Percentiles rank a stretch among this genome's conserved stretches.
Evolutionary conservation across 2,888 invertebrate genomes (phyloP).

Genomic region (Zele albiditarsus): DNA sequence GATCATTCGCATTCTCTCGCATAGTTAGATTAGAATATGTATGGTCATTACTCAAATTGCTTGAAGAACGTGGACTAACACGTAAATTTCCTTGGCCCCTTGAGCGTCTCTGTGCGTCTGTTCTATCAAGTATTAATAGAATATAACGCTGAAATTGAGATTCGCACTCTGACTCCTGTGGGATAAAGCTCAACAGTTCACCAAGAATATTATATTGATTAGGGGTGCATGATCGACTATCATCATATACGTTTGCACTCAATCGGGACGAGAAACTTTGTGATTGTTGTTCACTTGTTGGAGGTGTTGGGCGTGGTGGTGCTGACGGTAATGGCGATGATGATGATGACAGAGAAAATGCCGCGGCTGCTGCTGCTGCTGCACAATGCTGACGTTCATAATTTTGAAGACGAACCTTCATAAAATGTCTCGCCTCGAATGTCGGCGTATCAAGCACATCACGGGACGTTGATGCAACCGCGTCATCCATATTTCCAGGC

Average conservation of each 20-base stretch:
- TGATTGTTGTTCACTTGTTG: not conserved
- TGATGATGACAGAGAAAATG: conserved; percentile 8
- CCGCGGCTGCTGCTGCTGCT: conserved; percentile 44
- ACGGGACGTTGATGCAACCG: conserved; percentile 30
- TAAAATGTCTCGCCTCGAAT: conserved; percentile 28
- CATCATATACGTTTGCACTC: conserved; percentile 9
- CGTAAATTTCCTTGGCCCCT: not conserved
- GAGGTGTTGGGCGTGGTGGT: not conserved
- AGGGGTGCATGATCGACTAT: not conserved
- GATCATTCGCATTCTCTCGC: conserved; percentile 39
- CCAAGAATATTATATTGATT: conserved; percentile 23
- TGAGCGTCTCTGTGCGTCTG: conserved; percentile 10
- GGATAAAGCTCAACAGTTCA: conserved; percentile 51
- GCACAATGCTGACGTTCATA: conserved; percentile 57
- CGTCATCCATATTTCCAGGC: conserved; percentile 2
- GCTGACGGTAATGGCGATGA: not conserved
- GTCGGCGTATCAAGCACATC: not conserved
- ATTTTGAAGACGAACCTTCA: conserved; percentile 58
- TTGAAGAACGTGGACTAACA: not conserved
- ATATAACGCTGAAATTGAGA: conserved; percentile 31
- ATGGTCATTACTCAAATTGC: conserved; percentile 55
- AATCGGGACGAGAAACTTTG: conserved; percentile 13
- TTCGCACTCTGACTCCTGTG: conserved; percentile 53
- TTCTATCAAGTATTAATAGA: not conserved
- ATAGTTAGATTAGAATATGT: conserved; percentile 58